Evolutionary conservation across 2,888 invertebrate species (phyloP), one percentile per base, ranked within the genome.

Genomic region (Doris montereyensis): DNA sequence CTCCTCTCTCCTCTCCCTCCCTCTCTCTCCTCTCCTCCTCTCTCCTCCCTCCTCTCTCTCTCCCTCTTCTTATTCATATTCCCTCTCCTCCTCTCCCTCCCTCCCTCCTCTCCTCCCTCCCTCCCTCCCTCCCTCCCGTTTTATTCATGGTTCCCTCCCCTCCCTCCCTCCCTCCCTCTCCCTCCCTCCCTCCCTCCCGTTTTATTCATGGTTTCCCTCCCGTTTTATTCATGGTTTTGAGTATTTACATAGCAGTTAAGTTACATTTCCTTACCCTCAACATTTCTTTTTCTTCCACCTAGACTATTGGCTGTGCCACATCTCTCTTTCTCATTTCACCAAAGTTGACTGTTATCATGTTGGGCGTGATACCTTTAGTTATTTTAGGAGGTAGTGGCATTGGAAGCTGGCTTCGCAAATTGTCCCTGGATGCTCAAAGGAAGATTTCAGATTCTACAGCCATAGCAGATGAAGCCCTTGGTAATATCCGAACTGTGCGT

Each of bases 401-500:
- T 84, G 98, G 98, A 0, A 93, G 94, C 2, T 92, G 95, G 26
- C 92, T 99, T 74, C 93, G 97, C 74, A 93, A 93, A 79, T 91
- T 96, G 34, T 97, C 97, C 0, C 93, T 95, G 86, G 93, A 94
- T 80, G 96, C 97, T 0, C 97, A 97, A 90, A 94, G 94, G 10
- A 97, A 97, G 94, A 93, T 95, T 81, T 96, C 97, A 85, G 95
- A 95, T 89, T 94, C 97, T 0, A 96, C 97, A 0, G 94, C 96
- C 0, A 95, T 97, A 57, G 97, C 97, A 17, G 97, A 97, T 90
- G 98, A 98, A 92, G 97, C 97, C 1, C 93, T 99, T 78, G 94
- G 96, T 57, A 98, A 98, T 92, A 95, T 99, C 84, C 93, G 97
- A 73, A 98, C 98, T 0, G 98, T 99, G 0, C 93, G 97, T 84